Base-by-base conservation (phyloP, 1,140 invertebrate species). In the Temnothorax nylanderi region DNA sequence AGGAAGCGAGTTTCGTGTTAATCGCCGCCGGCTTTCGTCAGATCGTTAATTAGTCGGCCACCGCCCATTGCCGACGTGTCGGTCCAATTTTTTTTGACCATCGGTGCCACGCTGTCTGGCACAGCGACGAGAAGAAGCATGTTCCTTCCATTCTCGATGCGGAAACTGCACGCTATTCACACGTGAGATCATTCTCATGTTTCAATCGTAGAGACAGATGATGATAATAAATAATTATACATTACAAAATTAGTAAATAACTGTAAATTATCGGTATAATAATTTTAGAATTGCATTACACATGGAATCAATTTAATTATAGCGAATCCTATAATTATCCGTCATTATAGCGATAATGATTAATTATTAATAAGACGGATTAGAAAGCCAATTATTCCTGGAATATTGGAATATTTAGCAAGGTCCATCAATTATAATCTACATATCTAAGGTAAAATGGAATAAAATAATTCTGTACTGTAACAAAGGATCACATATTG, bases 61-160 rank as follows among this genome's bases (percentile, higher is more conserved):
- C 84, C 87, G 84, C 86, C 92, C 81, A 78, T 77, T 34, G 62
- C 16, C 26, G 86, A n/a, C 32, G n/a, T 56, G 65, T 86, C 41
- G 56, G 51, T 16, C 51, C 51, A 51, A 69, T 75, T 90, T 85
- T 87, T 67, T 87, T 56, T 85, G 56, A 65, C 58, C 64, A 47
- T 10, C 58, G 91, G 91, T 93, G 92, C 92, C 92, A 92, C 88
- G 91, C 91, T 91, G 93, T 93, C 93, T 93, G 88, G 75, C 60
- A 56, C 60, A 56, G 65, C 26, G 10, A 13, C 62, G 54, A 64
- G 77, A 60, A 91, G 13, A 82, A 26, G 6, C 37, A 49, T 44
- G 18, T 21, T 56, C 47, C 21, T 51, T 60, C 41, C 10, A 47
- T 71, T n/a, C 6, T 10, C 6, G 51, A 62, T 7, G 34, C 34